phyloP scores from a whole-genome alignment of 2,113 vertebrate species.

The Ictalurus furcatus region DNA sequence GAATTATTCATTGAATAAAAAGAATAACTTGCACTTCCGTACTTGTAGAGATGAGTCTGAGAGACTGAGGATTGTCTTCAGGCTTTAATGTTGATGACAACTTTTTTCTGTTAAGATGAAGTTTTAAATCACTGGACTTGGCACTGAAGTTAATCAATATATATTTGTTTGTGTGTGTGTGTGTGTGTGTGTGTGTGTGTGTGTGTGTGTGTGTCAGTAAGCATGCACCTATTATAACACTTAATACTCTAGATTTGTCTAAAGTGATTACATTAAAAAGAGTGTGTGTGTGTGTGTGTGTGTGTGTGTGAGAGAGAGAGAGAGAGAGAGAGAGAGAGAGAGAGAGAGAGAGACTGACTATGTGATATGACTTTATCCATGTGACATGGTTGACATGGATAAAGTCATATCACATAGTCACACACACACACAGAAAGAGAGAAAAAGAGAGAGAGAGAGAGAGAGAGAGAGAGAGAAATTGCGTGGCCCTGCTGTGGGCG shows the following conservation, averaged over 20 bases:
- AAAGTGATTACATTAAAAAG: neutral
- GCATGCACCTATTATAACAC: slow-evolving; percentile 56
- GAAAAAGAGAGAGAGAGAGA: slow-evolving; percentile 59
- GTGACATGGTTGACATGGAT: neutral
- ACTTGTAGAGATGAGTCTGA: slow-evolving; percentile 90
- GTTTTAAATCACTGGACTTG: neutral
- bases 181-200: neutral
- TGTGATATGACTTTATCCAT: too few relatives aligned
- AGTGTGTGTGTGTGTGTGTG: neutral
- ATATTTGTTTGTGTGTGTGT: slow-evolving; percentile 25
- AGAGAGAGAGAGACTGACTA: too few relatives aligned
- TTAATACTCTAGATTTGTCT: neutral
- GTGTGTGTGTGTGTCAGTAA: slow-evolving; percentile 35
- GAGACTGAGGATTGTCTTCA: slow-evolving; percentile 74
- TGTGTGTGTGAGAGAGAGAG: neutral
- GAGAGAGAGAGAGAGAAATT: slow-evolving; percentile 63
- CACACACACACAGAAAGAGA: slow-evolving; percentile 14
- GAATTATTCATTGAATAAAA: slow-evolving; percentile 92
- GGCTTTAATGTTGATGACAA: slow-evolving; percentile 58
- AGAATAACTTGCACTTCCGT: neutral
- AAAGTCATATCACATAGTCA: neutral
- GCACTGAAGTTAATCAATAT: neutral
- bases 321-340: too few relatives aligned
- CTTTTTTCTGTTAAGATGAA: neutral
- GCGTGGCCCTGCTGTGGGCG: slow-evolving; percentile 79